A percentile compares a stretch with the other conserved stretches of the same genome.
These are phyloP conservation scores for Augochlora pura DNA, from an alignment of 1,140 invertebrate species.

Conservation along the genomic window DNA sequence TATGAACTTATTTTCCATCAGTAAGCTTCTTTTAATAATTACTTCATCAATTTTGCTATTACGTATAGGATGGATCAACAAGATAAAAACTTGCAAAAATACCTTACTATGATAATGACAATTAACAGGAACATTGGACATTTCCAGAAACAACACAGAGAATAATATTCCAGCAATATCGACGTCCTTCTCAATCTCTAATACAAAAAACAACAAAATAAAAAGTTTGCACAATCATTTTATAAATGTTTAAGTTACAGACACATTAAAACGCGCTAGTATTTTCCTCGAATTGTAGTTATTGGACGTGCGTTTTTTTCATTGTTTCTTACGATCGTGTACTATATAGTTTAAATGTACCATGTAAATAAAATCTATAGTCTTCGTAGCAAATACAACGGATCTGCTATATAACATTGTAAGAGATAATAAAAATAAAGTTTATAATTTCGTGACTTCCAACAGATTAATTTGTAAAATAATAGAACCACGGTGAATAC, in stretches of 20 bases:
- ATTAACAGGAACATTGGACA: conserved; percentile 28
- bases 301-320: no score
- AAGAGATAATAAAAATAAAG: neutral
- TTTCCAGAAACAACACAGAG: neutral
- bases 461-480: neutral
- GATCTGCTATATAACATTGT: no score
- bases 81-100: neutral
- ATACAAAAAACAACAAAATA: neutral
- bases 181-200: neutral
- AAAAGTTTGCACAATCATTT: neutral
- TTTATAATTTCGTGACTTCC: neutral
- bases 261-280: neutral
- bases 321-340: no score
- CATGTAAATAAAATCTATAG: neutral
- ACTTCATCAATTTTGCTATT: neutral
- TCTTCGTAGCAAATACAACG: no score
- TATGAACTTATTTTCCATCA: conserved; percentile 32
- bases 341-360: neutral
- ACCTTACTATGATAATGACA: conserved; percentile 3
- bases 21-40: neutral
- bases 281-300: neutral
- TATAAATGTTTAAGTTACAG: neutral
- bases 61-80: neutral
- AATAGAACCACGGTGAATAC: neutral
- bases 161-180: neutral